Conservation (phyloP, 2,113 vertebrate genomes). For the Perca schrenkii region DNA sequence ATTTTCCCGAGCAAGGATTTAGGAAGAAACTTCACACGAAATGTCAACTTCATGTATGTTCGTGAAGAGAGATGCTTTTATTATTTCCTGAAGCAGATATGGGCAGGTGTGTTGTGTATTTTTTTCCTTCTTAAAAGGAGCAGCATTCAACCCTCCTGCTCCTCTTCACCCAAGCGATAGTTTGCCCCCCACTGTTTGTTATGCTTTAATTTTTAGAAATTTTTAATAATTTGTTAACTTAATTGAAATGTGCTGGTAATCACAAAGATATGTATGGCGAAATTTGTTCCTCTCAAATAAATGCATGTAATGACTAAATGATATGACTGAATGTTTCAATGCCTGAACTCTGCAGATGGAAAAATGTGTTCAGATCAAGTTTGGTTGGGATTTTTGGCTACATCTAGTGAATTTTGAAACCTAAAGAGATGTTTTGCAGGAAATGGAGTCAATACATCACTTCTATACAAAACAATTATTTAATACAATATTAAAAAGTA, state of each 20-base stretch:
- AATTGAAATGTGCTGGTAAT: constrained; percentile 87
- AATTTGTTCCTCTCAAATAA: constrained; percentile 86
- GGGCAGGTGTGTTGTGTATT: constrained; percentile 5
- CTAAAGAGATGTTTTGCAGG: not conserved
- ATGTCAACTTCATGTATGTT: constrained; percentile 27
- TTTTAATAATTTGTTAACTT: constrained; percentile 86
- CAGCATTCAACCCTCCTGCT: constrained; percentile 37
- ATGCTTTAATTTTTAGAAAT: constrained; percentile 86
- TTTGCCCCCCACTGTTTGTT: constrained; percentile 79
- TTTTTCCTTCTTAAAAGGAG: constrained; percentile 8
- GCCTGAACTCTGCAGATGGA: not conserved
- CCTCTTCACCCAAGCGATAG: constrained; percentile 54
- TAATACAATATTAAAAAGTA: not conserved
- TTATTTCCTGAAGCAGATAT: constrained; percentile 13
- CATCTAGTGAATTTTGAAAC: not conserved
- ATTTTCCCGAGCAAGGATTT: constrained; percentile 21
- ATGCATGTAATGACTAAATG: constrained; percentile 85
- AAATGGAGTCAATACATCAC: not conserved
- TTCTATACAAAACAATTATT: not conserved
- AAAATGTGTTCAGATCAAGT: not conserved
- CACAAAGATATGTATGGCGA: constrained; percentile 86
- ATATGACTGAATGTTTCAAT: constrained; percentile 65
- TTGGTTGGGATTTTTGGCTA: constrained; percentile 4
- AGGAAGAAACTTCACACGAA: constrained; percentile 4
- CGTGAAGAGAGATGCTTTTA: constrained; percentile 9